Conservation (phyloP, 2,113 vertebrate species). For the Anser brachyrhynchus region DNA sequence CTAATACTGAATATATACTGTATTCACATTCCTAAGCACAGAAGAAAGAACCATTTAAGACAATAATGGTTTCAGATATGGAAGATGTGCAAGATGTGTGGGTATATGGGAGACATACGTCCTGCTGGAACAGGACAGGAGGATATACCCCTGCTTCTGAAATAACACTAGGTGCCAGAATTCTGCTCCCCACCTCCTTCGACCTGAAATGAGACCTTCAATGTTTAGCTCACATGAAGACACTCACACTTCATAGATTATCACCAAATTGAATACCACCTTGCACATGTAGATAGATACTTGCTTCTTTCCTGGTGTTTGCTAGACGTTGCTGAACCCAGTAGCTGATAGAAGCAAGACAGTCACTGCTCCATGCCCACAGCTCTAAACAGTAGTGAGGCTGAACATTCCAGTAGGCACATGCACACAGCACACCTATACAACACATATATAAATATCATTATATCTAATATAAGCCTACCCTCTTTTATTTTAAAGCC, state of each 20-base stretch:
- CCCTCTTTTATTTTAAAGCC: too few species aligned
- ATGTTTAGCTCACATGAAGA: not conserved
- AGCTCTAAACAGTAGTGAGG: not conserved
- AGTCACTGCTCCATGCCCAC: not conserved
- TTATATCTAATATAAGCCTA: too few species aligned
- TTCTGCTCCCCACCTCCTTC: not conserved
- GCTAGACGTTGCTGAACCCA: not conserved
- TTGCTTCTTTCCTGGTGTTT: not conserved
- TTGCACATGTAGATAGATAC: not conserved
- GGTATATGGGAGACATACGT: not conserved
- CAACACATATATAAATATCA: not conserved
- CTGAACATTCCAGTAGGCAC: not conserved
- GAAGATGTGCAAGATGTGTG: not conserved
- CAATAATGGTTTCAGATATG: not conserved
- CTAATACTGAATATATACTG: not conserved
- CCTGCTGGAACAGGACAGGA: not conserved
- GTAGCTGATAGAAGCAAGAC: not conserved
- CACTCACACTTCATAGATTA: not conserved
- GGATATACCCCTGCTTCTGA: not conserved
- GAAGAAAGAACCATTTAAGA: not conserved
- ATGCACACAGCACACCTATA: not conserved
- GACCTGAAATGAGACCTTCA: fast-evolving
- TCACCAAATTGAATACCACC: not conserved
- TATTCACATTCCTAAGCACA: not conserved
- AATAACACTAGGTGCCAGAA: not conserved